These are phyloP conservation scores for Digitonthophagus gazella DNA, from an alignment of 2,888 invertebrate genomes.

Conservation along the genomic window DNA sequence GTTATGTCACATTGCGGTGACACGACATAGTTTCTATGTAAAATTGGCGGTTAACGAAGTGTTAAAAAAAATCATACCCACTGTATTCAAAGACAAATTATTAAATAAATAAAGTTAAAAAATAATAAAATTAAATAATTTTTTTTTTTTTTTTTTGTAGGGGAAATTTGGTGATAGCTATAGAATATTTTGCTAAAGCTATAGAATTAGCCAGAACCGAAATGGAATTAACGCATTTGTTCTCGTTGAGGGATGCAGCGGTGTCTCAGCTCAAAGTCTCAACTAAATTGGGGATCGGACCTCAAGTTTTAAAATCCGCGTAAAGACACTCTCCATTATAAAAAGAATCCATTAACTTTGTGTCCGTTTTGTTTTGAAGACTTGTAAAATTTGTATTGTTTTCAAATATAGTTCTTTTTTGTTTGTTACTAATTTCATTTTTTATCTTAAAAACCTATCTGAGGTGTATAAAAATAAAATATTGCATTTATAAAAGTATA, in stretches of 20 bases:
- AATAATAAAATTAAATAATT: no score
- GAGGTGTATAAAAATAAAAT: no score
- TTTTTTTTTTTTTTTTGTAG: constrained; percentile 53
- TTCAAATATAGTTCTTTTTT: constrained; percentile 22
- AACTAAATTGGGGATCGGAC: constrained; percentile 64
- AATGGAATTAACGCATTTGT: constrained; percentile 87
- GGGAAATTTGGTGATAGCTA: constrained; percentile 77
- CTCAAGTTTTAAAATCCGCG: constrained; percentile 26
- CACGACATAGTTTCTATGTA: constrained; percentile 10
- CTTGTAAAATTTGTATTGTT: constrained; percentile 25
- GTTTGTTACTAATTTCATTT: constrained; percentile 18
- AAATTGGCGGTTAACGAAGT: no score
- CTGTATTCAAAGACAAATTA: no score
- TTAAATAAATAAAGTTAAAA: no score
- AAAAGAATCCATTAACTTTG: constrained; percentile 14
- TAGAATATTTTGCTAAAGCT: constrained; percentile 86
- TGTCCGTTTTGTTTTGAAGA: constrained; percentile 22
- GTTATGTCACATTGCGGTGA: no score
- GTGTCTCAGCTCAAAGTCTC: constrained; percentile 83
- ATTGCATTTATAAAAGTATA: no score
- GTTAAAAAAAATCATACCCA: no score
- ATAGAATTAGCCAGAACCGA: constrained; percentile 81
- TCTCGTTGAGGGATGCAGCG: constrained; percentile 86
- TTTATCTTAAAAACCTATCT: not conserved
- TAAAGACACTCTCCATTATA: constrained; percentile 6